Evolutionary conservation across 1,140 invertebrate genomes (phyloP).

Genomic region (Drosophila guanche): DNA sequence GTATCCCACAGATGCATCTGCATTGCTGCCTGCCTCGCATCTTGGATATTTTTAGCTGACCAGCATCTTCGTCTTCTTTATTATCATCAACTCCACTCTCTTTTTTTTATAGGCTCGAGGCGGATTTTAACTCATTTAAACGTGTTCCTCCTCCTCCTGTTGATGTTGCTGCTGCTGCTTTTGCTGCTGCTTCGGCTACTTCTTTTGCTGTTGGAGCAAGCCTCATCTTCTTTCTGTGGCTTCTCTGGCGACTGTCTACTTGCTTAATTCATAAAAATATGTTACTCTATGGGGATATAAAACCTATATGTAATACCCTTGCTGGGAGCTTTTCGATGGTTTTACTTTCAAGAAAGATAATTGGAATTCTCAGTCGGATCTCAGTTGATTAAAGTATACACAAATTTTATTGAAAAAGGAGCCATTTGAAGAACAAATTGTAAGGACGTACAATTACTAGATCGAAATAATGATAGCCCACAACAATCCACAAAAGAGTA

Average conservation of each 20-base stretch:
- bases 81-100: conserved; percentile 36
- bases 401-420: no score
- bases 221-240: conserved; percentile 24
- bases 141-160: conserved; percentile 54
- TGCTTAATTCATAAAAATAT: conserved; percentile 60
- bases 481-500: conserved; percentile 11
- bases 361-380: no score
- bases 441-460: no score
- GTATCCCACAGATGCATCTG: conserved; percentile 56
- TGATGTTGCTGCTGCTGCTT: background rate
- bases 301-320: conserved; percentile 22
- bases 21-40: conserved; percentile 16
- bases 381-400: no score
- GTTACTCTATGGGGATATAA: conserved; percentile 29
- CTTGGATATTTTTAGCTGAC: conserved; percentile 58
- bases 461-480: no score
- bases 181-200: conserved; percentile 25
- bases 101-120: conserved; percentile 48
- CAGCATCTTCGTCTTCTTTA: conserved; percentile 18
- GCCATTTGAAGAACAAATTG: no score
- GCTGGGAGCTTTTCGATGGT: no score
- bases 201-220: conserved; percentile 28
- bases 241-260: conserved; percentile 36
- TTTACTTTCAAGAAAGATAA: no score
- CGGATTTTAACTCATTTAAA: conserved; percentile 77